phyloP scores from a whole-genome alignment of 2,113 vertebrate species.

The Phoenicopterus ruber region DNA sequence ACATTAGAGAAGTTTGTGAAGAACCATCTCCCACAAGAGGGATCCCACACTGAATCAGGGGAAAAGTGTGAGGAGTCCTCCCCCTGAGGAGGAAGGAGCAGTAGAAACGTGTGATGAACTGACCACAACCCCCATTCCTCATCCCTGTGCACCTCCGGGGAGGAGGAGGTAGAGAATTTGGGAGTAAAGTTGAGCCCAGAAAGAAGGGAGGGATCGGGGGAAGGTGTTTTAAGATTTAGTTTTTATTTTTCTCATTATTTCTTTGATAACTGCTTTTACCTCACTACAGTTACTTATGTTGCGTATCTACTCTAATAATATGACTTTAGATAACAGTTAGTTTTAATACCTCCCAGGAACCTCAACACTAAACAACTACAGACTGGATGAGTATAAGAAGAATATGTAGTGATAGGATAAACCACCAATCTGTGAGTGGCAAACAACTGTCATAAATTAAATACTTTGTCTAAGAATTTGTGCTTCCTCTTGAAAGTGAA shows the following conservation, averaged over 20 bases:
- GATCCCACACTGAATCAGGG: no score
- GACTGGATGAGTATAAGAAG: background rate
- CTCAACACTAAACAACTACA: background rate
- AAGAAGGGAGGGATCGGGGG: background rate
- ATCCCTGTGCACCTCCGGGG: no score
- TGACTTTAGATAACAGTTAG: background rate
- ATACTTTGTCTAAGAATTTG: background rate
- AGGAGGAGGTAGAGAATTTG: background rate
- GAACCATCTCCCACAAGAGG: no score
- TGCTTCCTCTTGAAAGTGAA: background rate
- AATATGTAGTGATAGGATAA: background rate
- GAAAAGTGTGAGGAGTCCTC: no score
- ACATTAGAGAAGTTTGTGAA: background rate
- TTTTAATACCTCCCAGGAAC: background rate
- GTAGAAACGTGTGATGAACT: no score
- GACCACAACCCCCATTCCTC: no score
- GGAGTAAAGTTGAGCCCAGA: background rate
- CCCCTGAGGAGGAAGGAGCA: no score
- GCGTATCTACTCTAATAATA: background rate
- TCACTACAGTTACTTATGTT: background rate
- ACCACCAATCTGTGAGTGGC: background rate
- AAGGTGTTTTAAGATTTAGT: background rate
- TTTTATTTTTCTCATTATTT: background rate
- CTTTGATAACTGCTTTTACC: background rate
- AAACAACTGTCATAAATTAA: background rate